phyloP scores from a whole-genome alignment of 2,113 vertebrate genomes.

The Dipodomys ordii region DNA sequence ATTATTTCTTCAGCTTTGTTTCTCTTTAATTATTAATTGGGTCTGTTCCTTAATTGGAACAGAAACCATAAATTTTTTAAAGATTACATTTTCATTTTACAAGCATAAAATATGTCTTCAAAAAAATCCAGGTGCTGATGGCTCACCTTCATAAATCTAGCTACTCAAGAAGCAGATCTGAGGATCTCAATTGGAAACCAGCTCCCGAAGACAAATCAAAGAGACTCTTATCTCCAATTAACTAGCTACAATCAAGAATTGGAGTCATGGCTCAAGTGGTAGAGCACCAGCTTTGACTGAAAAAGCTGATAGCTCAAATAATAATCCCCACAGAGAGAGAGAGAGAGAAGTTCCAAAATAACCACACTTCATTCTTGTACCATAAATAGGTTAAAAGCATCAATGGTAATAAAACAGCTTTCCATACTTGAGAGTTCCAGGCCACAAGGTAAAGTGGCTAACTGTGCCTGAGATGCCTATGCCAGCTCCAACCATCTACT shows the following conservation, averaged over 20 bases:
- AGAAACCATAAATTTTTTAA: slow-evolving; percentile 37
- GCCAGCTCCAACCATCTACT: not conserved
- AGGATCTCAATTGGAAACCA: no score
- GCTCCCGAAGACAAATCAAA: no score
- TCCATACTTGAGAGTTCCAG: not conserved
- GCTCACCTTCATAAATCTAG: no score
- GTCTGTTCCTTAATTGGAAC: slow-evolving; percentile 21
- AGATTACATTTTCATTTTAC: slow-evolving; percentile 58
- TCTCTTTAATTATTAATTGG: slow-evolving; percentile 49
- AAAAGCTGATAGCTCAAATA: no score
- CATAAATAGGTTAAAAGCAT: slow-evolving; percentile 28
- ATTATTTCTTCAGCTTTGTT: slow-evolving; percentile 60
- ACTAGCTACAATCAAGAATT: no score
- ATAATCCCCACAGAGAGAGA: not conserved
- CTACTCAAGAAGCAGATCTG: no score
- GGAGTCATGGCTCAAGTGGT: no score
- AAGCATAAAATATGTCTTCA: slow-evolving; percentile 28
- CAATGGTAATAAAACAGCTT: not conserved
- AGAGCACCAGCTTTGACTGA: no score
- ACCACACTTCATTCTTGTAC: not conserved
- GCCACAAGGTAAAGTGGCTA: not conserved
- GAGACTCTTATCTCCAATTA: no score
- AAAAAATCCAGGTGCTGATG: not conserved
- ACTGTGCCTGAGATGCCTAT: not conserved
- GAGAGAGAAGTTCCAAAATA: not conserved